These are phyloP conservation scores for Elysia crispata DNA, from an alignment of 2,888 invertebrate species.

Conservation along the genomic window DNA sequence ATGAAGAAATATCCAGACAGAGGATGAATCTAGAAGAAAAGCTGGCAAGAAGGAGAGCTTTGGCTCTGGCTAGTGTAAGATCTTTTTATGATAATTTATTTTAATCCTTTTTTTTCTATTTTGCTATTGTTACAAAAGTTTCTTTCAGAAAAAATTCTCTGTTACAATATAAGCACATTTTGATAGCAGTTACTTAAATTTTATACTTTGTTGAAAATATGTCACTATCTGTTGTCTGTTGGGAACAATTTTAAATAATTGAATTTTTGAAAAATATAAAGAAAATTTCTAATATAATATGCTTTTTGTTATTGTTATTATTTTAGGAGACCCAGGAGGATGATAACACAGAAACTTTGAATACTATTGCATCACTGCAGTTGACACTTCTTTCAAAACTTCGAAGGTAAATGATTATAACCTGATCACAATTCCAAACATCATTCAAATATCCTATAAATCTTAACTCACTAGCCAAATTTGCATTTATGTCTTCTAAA, in stretches of 20 bases:
- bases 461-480: not conserved
- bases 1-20: slow-evolving; percentile 74
- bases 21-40: slow-evolving; percentile 75
- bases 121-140: not conserved
- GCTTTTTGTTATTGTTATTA: slow-evolving; percentile 18
- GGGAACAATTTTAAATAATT: no score
- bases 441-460: not conserved
- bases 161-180: not conserved
- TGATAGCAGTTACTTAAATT: not conserved
- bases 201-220: not conserved
- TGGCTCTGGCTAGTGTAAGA: slow-evolving; percentile 71
- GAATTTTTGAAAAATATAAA: no score
- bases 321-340: slow-evolving; percentile 71
- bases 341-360: slow-evolving; percentile 67
- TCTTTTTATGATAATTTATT: not conserved
- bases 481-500: not conserved
- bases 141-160: not conserved
- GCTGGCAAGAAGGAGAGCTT: slow-evolving; percentile 68
- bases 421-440: no score
- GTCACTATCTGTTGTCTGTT: not conserved
- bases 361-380: slow-evolving; percentile 71
- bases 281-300: no score
- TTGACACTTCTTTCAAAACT: slow-evolving; percentile 63
- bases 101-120: not conserved
- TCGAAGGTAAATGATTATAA: slow-evolving; percentile 65